Base-by-base conservation (phyloP, 2,888 invertebrate species). In the Epistrophe grossulariae region DNA sequence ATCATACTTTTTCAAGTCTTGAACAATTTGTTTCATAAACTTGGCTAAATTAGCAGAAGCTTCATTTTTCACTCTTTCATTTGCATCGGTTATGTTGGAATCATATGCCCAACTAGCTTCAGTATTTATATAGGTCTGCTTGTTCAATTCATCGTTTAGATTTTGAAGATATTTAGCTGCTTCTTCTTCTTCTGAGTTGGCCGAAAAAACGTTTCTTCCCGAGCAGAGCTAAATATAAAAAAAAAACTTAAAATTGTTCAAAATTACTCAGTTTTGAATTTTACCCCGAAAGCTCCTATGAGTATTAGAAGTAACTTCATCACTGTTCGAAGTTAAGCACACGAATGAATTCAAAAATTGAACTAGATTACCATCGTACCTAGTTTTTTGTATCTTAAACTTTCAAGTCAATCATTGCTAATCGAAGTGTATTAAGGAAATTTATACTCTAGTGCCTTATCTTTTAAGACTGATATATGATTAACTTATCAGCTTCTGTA, bases 41-140 rank as follows among this genome's bases (percentile, higher is more conserved):
- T 91, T 91, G 13, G 93, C 93, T 72, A 90, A 76, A 15, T 92
- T 91, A 0, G 92, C 91, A 2, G 92, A 89, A 0, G 90, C 83
- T 60, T 93, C 91, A 82, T 91, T 92, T 91, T 93, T 93, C 10
- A 90, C 89, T 48, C 94, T 94, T 73, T 96, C 94, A 92, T 96
- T 97, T 79, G 94, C 95, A 71, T 96, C 95, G 0, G 96, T 97
- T 52, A 97, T 94, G 91, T 97, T 96, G 0, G 96, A 95, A 0
- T 95, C 95, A 91, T 97, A 97, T 0, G 94, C 94, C 97, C 97
- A 97, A 4, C 95, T 94, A 0, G 96, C 95, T 4, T 95, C 89
- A 0, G 94, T 93, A 4, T 94, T 94, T 13, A 93, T 92, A 90
- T 96, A 95, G 85, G 93, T 94, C 89, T 95, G 94, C 70, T 93